Conservation (phyloP, 1,140 invertebrate species). For the Cydia splendana region DNA sequence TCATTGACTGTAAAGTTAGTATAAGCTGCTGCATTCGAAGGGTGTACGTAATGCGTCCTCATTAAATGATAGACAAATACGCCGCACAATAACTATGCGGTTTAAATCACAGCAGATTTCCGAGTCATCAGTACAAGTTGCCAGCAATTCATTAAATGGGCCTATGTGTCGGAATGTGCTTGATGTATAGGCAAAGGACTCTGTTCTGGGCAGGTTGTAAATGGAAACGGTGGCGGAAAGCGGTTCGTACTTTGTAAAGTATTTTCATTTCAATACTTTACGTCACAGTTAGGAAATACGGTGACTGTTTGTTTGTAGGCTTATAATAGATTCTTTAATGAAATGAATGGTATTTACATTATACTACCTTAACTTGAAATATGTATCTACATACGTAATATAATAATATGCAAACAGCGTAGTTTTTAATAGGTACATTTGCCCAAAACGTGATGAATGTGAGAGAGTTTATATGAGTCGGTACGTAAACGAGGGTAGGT, state of each 20-base stretch:
- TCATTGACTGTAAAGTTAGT: too few relatives aligned
- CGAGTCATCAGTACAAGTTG: constrained; percentile 55
- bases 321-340: too few relatives aligned
- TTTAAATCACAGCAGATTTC: constrained; percentile 67
- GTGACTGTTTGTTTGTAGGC: too few relatives aligned
- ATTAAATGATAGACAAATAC: constrained; percentile 23
- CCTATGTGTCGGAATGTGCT: constrained; percentile 65
- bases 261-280: background rate
- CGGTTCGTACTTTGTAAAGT: constrained; percentile 25
- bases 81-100: constrained; percentile 21
- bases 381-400: too few relatives aligned
- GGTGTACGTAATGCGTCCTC: background rate
- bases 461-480: too few relatives aligned
- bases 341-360: too few relatives aligned
- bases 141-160: constrained; percentile 69
- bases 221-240: constrained; percentile 36
- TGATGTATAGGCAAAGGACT: constrained; percentile 63
- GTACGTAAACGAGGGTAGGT: too few relatives aligned
- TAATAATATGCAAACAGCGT: too few relatives aligned
- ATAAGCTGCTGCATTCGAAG: background rate
- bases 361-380: too few relatives aligned
- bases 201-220: constrained; percentile 38
- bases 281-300: too few relatives aligned
- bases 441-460: too few relatives aligned
- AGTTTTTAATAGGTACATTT: too few relatives aligned